phyloP scores from a whole-genome alignment of 2,888 invertebrate genomes.

The Latrodectus elegans region DNA sequence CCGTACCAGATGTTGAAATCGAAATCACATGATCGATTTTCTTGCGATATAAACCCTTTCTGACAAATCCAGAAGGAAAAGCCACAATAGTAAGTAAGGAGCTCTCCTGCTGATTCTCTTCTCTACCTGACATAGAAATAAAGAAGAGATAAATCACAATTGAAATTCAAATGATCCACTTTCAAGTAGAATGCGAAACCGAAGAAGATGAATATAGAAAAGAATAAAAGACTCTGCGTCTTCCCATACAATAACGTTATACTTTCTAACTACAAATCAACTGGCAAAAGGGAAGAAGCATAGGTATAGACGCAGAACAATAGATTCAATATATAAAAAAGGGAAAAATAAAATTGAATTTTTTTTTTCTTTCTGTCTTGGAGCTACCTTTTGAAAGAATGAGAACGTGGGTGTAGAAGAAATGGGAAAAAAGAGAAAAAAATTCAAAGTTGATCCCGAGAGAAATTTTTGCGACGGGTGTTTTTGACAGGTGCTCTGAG shows the following conservation, averaged over 20 bases:
- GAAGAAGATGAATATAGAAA: slow-evolving; percentile 18
- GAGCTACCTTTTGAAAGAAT: background rate
- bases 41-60: background rate
- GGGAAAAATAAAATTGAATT: slow-evolving; percentile 19
- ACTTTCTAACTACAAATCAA: slow-evolving; percentile 28
- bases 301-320: slow-evolving; percentile 29
- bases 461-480: slow-evolving; percentile 62
- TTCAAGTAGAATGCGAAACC: slow-evolving; percentile 15
- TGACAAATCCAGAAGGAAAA: slow-evolving; percentile 21
- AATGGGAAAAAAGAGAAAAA: slow-evolving; percentile 32
- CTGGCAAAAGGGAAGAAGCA: slow-evolving; percentile 14
- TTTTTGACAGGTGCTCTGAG: slow-evolving; percentile 62
- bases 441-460: slow-evolving; percentile 48
- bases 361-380: slow-evolving; percentile 1
- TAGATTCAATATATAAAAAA: slow-evolving; percentile 34
- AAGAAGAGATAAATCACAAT: slow-evolving; percentile 41
- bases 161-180: slow-evolving; percentile 51
- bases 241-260: slow-evolving; percentile 4
- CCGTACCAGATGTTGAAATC: too few relatives aligned
- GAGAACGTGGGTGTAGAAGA: background rate
- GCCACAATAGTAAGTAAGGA: slow-evolving; percentile 8
- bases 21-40: too few relatives aligned
- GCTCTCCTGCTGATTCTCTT: slow-evolving; percentile 1
- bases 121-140: slow-evolving; percentile 37
- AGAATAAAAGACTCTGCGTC: slow-evolving; percentile 1